phyloP scores from a whole-genome alignment of 1,140 invertebrate species.

The Zaprionus ghesquierei region DNA sequence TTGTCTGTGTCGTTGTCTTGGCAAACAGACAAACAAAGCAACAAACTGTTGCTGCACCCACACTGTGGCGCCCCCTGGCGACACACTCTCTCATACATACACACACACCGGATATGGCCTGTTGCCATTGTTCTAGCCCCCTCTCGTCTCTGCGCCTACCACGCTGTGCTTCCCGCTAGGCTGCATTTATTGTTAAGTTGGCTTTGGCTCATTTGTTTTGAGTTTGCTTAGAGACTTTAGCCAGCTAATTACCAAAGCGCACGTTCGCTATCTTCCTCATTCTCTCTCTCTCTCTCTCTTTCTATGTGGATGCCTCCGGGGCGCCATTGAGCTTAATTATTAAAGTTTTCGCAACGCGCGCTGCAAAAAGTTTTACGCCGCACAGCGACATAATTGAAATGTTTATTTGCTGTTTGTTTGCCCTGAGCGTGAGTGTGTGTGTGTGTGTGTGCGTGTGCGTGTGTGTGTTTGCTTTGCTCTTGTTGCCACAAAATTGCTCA shows the following conservation, averaged over 20 bases:
- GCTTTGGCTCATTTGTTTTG: constrained; percentile 66
- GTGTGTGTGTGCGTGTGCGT: not conserved
- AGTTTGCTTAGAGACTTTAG: constrained; percentile 58
- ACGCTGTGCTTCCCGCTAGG: not conserved
- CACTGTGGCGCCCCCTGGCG: constrained; percentile 54
- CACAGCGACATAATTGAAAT: constrained; percentile 73
- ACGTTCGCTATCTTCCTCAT: not conserved
- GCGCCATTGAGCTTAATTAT: constrained; percentile 68
- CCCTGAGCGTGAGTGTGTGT: constrained; percentile 1
- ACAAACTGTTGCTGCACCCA: constrained; percentile 67
- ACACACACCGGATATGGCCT: constrained; percentile 68
- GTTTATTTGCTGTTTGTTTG: constrained; percentile 62
- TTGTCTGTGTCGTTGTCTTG: constrained; percentile 47
- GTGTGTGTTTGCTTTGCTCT: not conserved
- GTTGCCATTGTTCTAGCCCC: constrained; percentile 52
- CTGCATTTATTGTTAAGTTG: constrained; percentile 30
- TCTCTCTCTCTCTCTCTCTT: not conserved
- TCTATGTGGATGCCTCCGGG: not conserved
- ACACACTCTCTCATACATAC: constrained; percentile 30
- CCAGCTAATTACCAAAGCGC: constrained; percentile 60
- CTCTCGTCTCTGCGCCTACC: too few species aligned
- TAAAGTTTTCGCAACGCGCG: constrained; percentile 49
- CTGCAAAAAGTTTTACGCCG: constrained; percentile 38
- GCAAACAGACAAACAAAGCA: constrained; percentile 66
- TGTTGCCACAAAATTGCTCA: constrained; percentile 42